Base-by-base conservation (phyloP, 2,113 vertebrate species). In the Callionymus lyra region DNA sequence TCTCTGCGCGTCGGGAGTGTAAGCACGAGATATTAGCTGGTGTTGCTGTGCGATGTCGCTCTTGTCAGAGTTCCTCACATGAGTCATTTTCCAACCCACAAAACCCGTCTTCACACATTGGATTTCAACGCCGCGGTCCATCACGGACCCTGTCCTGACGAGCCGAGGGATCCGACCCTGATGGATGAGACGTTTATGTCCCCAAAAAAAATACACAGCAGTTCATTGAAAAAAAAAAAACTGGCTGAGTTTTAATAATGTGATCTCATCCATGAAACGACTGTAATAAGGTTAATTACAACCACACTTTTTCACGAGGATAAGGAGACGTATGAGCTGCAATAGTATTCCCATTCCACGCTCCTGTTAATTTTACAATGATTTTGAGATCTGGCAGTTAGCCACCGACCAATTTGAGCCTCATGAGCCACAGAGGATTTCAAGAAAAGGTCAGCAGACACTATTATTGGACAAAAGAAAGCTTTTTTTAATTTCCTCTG, bases 331-430 rank as follows among this genome's bases (percentile, higher is more conserved):
- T 45, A 65, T 74, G 60, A 72, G 44, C 59, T 16, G 41, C 56
- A 47, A 47, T 50, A 60, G 59, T 63, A 54, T 36, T 35, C 56
- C 53, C 58, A 52, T 59, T 66, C 10, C 44, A 56, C 47, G 60
- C 67, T 70, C 47, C 47, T 68, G 63, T 65, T 63, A 65, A 74
- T 76, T 79, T 79, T 68, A 74, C 65, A 60, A 50, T 60, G 38
- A 54, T 57, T 54, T 72, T 65, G 63, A 59, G 59, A 70, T 72
- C 68, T 65, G 63, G 73, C 60, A 47, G 38, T 54, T 49, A 38
- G 53, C 56, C 58, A 61, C 56, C 42, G 46, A 36, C 31, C 43
- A 63, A 52, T 62, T 63, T 53, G 45, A 38, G 48, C 50, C 31
- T 14, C 41, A 54, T 18, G 6, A 42, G 54, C 52, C 38, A 41